Conservation (phyloP, 2,113 vertebrate species). For the Protomyctophum bolini region DNA sequence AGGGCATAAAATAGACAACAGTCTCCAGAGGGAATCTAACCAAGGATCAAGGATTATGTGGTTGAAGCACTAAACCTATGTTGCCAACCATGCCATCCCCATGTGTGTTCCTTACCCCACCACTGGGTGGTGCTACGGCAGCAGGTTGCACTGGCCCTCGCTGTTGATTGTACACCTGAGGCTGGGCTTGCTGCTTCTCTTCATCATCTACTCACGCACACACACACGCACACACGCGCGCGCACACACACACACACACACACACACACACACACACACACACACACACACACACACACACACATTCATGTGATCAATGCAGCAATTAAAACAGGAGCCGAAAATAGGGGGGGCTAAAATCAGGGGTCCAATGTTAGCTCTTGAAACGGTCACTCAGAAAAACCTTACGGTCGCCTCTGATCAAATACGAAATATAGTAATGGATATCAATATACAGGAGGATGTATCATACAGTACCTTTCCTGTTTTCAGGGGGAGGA, state of each 20-base stretch:
- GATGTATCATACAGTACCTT: slow-evolving; percentile 44
- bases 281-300: background rate
- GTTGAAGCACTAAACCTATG: too few species aligned
- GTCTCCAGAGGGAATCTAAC: too few species aligned
- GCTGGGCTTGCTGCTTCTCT: slow-evolving; percentile 41
- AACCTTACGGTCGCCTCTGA: too few species aligned
- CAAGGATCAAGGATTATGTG: too few species aligned
- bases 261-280: slow-evolving; percentile 7
- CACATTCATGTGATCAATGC: slow-evolving; percentile 1
- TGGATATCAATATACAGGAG: too few species aligned
- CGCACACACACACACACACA: background rate
- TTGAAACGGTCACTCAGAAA: too few species aligned
- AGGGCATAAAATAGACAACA: too few species aligned
- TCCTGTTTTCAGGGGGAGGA: slow-evolving; percentile 80
- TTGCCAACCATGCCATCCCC: background rate
- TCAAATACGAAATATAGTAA: too few species aligned
- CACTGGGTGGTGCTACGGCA: slow-evolving; percentile 65
- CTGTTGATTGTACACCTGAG: slow-evolving; percentile 52
- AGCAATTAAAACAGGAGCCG: background rate
- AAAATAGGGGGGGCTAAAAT: too few species aligned
- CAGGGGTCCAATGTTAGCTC: too few species aligned
- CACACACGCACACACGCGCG: background rate
- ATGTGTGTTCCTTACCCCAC: slow-evolving; percentile 61
- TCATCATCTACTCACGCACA: slow-evolving; percentile 29
- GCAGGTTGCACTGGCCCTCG: slow-evolving; percentile 45